A percentile compares a stretch with the other conserved stretches of the same genome.
These are phyloP conservation scores for Ormyrus rosae DNA, from an alignment of 2,888 invertebrate species.

Conservation along the genomic window DNA sequence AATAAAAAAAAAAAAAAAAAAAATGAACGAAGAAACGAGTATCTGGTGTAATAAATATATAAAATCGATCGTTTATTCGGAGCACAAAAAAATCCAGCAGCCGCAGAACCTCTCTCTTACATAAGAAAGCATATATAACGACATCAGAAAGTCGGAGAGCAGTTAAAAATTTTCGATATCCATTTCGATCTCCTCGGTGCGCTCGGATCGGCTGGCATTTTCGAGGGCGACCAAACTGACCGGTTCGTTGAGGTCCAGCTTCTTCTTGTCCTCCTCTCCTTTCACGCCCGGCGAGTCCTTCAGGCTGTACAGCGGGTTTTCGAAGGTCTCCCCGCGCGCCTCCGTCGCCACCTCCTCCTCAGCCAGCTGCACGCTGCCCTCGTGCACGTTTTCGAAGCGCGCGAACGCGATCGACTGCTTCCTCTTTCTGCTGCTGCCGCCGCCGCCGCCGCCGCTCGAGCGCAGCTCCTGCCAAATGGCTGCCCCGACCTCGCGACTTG, in stretches of 20 bases:
- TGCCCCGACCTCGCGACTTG: constrained; percentile 4
- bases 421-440: constrained; percentile 37
- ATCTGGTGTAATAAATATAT: no score
- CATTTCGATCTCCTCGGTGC: constrained; percentile 60
- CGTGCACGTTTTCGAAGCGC: constrained; percentile 71
- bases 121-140: no score
- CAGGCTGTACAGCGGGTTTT: constrained; percentile 69
- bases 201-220: constrained; percentile 57
- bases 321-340: constrained; percentile 59
- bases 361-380: constrained; percentile 68
- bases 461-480: not conserved
- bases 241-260: constrained; percentile 61
- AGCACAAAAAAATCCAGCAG: no score
- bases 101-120: no score
- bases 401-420: constrained; percentile 69
- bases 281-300: not conserved
- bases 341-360: constrained; percentile 33
- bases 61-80: no score
- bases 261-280: constrained; percentile 47
- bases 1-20: no score
- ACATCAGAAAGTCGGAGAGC: no score
- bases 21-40: no score
- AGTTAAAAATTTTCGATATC: constrained; percentile 46
- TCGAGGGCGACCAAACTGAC: constrained; percentile 65
- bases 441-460: not conserved